Evolutionary conservation across 1,140 invertebrate species (phyloP).

Genomic region (Achatina immaculata): DNA sequence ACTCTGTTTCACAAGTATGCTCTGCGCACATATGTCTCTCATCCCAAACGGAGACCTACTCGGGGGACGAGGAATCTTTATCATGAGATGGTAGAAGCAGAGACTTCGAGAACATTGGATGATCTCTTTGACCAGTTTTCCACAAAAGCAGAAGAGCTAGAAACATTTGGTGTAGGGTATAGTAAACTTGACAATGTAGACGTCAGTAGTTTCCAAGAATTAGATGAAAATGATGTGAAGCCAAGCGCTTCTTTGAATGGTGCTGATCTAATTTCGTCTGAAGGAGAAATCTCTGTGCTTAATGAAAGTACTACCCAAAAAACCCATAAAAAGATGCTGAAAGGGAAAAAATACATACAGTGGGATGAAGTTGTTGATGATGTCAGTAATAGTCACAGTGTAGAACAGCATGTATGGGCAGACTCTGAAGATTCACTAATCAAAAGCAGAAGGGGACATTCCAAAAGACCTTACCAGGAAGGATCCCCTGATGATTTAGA

Average conservation of each 20-base stretch:
- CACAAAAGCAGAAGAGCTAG: background rate
- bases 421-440: no score
- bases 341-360: background rate
- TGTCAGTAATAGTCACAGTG: no score
- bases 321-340: background rate
- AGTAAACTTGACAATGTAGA: background rate
- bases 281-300: background rate
- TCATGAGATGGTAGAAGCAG: background rate
- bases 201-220: background rate
- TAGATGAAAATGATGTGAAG: background rate
- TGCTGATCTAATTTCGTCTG: background rate
- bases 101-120: background rate
- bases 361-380: background rate
- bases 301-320: background rate
- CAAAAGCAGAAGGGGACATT: no score
- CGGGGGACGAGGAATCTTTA: background rate
- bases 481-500: no score
- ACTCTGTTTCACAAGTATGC: conserved; percentile 28
- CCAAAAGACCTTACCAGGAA: no score
- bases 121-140: conserved; percentile 26
- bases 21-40: conserved; percentile 17
- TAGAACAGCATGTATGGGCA: no score
- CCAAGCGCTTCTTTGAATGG: background rate
- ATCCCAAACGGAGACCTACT: background rate
- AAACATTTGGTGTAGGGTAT: conserved; percentile 22